Evolutionary conservation across 2,888 invertebrate genomes (phyloP), one percentile per base, ranked within the genome.

Genomic region (Drosophila neutralis): DNA sequence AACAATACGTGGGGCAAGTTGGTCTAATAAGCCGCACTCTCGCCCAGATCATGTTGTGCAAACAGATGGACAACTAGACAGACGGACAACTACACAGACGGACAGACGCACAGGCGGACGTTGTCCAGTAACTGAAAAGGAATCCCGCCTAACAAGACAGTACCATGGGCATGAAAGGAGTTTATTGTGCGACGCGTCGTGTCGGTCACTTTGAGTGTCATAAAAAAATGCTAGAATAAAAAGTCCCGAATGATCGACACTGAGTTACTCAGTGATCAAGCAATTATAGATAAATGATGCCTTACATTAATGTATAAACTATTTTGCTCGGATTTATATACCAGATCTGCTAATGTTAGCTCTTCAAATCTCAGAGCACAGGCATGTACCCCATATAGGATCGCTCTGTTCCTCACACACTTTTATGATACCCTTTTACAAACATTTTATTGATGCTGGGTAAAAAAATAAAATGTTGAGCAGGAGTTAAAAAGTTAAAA

Each of bases 181-280:
- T 90, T 83, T 83, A 88, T 87, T 90, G 90, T 87, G 86, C 86
- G 77, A 69, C 75, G 82, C 78, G 78, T 82, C 67, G 76, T 71
- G 85, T 82, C 83, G 90, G 90, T 83, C 86, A 87, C 88, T 89
- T 88, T 89, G 88, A 89, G 86, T 87, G 88, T 79, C 89, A 87
- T 89, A 86, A 88, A 85, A 73, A 35, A 63, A 24, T 60, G 54
- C 48, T 60, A 59, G 54, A 52, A 56, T 42, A 63, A 54, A 42
- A 27, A 31, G 5, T 4, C 8, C 2, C 4, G 7, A 29, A 6
- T 29, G 21, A 11, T 33, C 1, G 24, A n/a, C 71, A 0, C 1
- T 0, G 15, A 24, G 2, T 48, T 52, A 71, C 72, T 45, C 71
- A 53, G 10, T 18, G 8, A 15, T 33, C 4, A 13, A 11, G 2